Percentiles rank a stretch among this genome's conserved stretches.
Conservation (phyloP, 2,888 invertebrate genomes). For the Xestia rhomboidea region DNA sequence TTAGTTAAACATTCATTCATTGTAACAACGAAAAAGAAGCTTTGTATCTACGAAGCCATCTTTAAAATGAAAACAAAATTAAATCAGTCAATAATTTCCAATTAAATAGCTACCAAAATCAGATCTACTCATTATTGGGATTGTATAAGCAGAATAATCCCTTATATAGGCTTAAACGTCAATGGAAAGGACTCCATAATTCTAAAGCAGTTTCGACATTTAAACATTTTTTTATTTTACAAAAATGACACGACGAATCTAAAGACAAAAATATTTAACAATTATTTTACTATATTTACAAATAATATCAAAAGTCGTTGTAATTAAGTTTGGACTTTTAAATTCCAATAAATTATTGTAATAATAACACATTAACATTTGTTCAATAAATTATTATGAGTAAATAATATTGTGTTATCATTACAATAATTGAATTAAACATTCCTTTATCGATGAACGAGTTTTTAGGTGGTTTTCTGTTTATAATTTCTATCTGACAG, state of each 20-base stretch:
- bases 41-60: neutral
- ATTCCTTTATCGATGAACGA: constrained; percentile 53
- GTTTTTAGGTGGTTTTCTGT: constrained; percentile 22
- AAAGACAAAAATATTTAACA: constrained; percentile 66
- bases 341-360: constrained; percentile 60
- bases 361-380: constrained; percentile 41
- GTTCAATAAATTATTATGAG: constrained; percentile 27
- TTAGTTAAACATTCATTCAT: constrained; percentile 32
- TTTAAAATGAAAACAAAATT: neutral
- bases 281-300: constrained; percentile 66
- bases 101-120: constrained; percentile 20
- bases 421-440: constrained; percentile 46
- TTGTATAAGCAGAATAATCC: constrained; percentile 21
- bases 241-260: constrained; percentile 68
- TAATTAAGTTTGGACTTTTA: constrained; percentile 74
- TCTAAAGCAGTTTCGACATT: constrained; percentile 49
- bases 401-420: constrained; percentile 13
- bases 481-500: neutral
- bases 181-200: constrained; percentile 3
- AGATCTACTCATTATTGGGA: constrained; percentile 11
- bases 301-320: constrained; percentile 73
- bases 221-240: constrained; percentile 58
- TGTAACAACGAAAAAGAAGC: constrained; percentile 19
- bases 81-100: constrained; percentile 41
- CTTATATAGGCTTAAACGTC: constrained; percentile 15